Evolutionary conservation across 2,888 invertebrate genomes (phyloP), one percentile per base, ranked within the genome.

Genomic region (Dynastes grantii): DNA sequence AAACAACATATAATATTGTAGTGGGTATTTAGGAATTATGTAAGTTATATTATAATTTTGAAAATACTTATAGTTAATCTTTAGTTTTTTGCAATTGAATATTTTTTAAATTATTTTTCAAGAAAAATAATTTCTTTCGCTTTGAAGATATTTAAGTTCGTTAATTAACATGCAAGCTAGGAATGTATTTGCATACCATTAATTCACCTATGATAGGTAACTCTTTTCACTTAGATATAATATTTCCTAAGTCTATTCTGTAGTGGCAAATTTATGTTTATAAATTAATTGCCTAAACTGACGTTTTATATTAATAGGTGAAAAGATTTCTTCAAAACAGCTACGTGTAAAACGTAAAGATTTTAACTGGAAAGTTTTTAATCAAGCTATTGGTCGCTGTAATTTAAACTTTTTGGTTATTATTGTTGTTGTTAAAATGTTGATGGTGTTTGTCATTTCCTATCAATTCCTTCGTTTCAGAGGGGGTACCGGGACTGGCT

Each of bases 401-500:
- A n/a, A 65, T 37, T 68, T 49, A 68, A 9, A 68, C 29, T 3
- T 45, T 45, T 49, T 49, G 29, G 49, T 73, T 37, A 68, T 73
- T 73, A 11, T 55, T 71, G 32, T 73, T 55, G 8, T 70, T 73
- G 22, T 73, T 73, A 45, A n/a, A 37, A 37, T 71, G 40, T 1
- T 71, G 71, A 22, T 53, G 11, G 13, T 92, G 91, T 68, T 91
- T 90, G 2, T 92, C 91, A 84, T 92, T 92, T 4, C 90, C 88
- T 22, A 94, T 87, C 76, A 94, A 88, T 86, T 94, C 93, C 81
- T 92, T 89, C 11, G 93, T 93, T 87, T 94, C 94, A 64, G 92
- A 92, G 0, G 93, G 93, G n/a, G 93, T 92, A 13, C 92, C 92
- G 0, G 93, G 93, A 85, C 92, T 93, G 29, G 92, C 92, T 32